phyloP scores from a whole-genome alignment of 1,140 invertebrate species.

The Mya arenaria region DNA sequence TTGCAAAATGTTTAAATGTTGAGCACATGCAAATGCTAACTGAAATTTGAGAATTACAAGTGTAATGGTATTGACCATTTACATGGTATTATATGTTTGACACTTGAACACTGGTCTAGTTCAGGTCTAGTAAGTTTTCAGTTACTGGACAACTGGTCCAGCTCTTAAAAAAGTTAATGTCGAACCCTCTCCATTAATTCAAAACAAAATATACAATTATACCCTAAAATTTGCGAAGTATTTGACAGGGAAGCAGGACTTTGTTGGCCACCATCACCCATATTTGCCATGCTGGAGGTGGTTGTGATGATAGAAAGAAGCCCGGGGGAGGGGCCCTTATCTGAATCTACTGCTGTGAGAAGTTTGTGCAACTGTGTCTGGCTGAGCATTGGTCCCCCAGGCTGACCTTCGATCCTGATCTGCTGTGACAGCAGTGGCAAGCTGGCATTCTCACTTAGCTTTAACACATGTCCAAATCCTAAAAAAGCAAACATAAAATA shows the following conservation, averaged over 20 bases:
- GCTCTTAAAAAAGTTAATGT: no score
- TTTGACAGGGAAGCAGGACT: constrained; percentile 68
- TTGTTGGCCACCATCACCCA: constrained; percentile 73
- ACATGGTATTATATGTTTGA: no score
- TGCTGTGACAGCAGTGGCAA: constrained; percentile 44
- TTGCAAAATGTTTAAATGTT: no score
- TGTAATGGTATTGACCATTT: no score
- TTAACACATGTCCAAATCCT: constrained; percentile 48
- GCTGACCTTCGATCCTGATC: constrained; percentile 49
- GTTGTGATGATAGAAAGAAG: constrained; percentile 71
- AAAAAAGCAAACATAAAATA: constrained; percentile 13
- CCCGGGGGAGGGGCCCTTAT: constrained; percentile 72
- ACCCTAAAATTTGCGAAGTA: constrained; percentile 64
- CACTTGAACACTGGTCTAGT: no score
- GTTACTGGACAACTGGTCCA: no score
- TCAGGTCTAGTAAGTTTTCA: no score
- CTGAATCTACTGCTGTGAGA: constrained; percentile 44
- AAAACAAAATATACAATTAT: no score
- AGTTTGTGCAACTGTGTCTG: constrained; percentile 50
- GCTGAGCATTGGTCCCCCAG: constrained; percentile 50
- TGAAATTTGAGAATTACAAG: no score
- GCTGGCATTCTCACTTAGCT: constrained; percentile 34
- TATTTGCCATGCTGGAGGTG: constrained; percentile 63
- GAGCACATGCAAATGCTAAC: no score
- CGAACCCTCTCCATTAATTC: no score